Evolutionary conservation across 2,888 invertebrate genomes (phyloP).

Genomic region (Tenthredo livida): DNA sequence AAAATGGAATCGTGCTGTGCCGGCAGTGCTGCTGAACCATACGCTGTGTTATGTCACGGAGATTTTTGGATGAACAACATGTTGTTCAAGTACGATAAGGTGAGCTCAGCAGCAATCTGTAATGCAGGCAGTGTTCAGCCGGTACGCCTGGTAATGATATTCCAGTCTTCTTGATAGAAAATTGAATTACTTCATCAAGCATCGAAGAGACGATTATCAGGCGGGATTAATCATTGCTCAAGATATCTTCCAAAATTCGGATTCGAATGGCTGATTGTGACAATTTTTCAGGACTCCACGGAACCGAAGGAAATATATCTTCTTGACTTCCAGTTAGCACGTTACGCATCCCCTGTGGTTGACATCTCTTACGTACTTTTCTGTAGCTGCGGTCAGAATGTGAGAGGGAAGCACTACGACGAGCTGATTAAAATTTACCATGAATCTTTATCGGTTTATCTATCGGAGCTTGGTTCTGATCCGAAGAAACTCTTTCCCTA

Average conservation of each 20-base stretch:
- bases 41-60: constrained; percentile 62
- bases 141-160: background rate
- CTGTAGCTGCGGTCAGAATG: constrained; percentile 66
- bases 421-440: constrained; percentile 70
- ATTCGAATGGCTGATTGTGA: background rate
- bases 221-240: background rate
- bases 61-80: constrained; percentile 65
- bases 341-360: constrained; percentile 64
- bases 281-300: constrained; percentile 55
- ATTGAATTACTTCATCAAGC: no score
- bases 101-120: constrained; percentile 26
- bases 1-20: constrained; percentile 37
- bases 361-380: constrained; percentile 74
- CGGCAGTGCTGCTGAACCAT: constrained; percentile 62
- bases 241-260: background rate
- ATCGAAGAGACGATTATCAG: no score
- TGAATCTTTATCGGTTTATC: constrained; percentile 63
- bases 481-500: constrained; percentile 68
- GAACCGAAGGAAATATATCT: constrained; percentile 59
- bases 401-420: constrained; percentile 66
- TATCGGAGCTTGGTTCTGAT: constrained; percentile 65
- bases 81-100: constrained; percentile 63
- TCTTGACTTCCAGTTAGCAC: constrained; percentile 64
- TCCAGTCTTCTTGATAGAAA: no score
- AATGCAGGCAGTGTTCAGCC: background rate